phyloP scores from a whole-genome alignment of 1,140 invertebrate species.

The Patella vulgata region DNA sequence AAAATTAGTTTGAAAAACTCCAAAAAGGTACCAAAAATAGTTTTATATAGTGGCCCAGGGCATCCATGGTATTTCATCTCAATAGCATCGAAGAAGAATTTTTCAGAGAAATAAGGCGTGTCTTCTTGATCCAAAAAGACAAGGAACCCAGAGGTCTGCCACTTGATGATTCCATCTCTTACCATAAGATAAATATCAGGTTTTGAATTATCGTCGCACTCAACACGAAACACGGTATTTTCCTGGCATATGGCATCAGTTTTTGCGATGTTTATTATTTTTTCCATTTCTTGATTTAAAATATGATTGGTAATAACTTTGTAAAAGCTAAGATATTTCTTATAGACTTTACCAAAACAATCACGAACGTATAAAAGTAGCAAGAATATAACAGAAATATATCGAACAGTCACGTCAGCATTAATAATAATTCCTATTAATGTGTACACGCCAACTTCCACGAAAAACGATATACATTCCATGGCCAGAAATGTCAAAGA shows the following conservation, averaged over 20 bases:
- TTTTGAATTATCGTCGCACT: constrained; percentile 6
- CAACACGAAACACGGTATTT: constrained; percentile 38
- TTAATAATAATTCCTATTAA: constrained; percentile 59
- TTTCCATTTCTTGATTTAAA: constrained; percentile 28
- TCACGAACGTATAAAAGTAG: constrained; percentile 50
- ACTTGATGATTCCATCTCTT: constrained; percentile 26
- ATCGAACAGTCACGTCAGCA: constrained; percentile 42
- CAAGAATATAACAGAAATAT: constrained; percentile 45
- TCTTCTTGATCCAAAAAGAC: constrained; percentile 46
- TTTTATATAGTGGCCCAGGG: constrained; percentile 39
- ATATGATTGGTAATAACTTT: constrained; percentile 38
- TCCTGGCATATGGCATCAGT: constrained; percentile 27
- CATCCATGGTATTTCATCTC: constrained; percentile 37
- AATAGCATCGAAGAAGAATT: constrained; percentile 42
- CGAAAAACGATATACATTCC: constrained; percentile 47
- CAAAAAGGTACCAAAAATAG: constrained; percentile 27
- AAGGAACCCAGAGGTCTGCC: constrained; percentile 31
- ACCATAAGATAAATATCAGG: constrained; percentile 7
- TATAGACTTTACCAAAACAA: constrained; percentile 43
- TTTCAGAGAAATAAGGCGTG: constrained; percentile 41
- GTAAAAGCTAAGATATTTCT: constrained; percentile 49
- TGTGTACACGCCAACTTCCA: constrained; percentile 49
- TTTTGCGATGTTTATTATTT: constrained; percentile 36
- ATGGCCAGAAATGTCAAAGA: constrained; percentile 44
- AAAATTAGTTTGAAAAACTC: constrained; percentile 36